Base-by-base conservation (phyloP, 2,888 invertebrate species). In the Lasioglossum leucozonium region DNA sequence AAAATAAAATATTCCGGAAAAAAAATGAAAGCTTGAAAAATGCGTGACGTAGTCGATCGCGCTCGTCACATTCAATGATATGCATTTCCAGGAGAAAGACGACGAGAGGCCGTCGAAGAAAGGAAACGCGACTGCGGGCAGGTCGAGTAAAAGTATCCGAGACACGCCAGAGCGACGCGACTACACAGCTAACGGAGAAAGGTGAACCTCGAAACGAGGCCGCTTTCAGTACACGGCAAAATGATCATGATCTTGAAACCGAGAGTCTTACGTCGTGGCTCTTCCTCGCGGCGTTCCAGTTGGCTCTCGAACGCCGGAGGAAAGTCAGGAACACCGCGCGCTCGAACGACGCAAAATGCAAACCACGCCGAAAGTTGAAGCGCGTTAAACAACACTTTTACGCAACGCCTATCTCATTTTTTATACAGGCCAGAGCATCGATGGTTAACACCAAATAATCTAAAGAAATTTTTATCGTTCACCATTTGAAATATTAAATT, bases 171-270 rank as follows among this genome's bases (percentile, higher is more conserved):
- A 42, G 26, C 81, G 72, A 40, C 80, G 81, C 67, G 77, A 42
- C 82, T 85, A 34, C 34, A 34, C 34, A 87, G 84, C 73, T 62
- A 76, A 62, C 85, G 93, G 94, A 94, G 94, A 94, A 95, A 95
- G 95, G 94, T 93, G 88, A 89, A 84, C 83, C 85, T 77, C 6
- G 91, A 91, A 94, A 94, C 88, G 93, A 92, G 95, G 95, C 91
- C 94, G 94, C 95, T 95, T 95, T 95, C 94, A 91, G 88, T 92
- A 87, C 90, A 88, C 91, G 92, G 92, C 91, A 91, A 92, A 91
- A 90, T 92, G 94, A 92, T 95, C 94, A 90, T 95, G 95, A 95
- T 95, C 95, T 95, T 95, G 95, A 95, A 95, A 94, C 89, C 90
- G 91, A 94, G 93, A 93, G 93, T 94, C 84, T 89, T 69, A 74